These are phyloP conservation scores for Papilio gigon DNA, from an alignment of 2,888 invertebrate species.

Conservation along the genomic window DNA sequence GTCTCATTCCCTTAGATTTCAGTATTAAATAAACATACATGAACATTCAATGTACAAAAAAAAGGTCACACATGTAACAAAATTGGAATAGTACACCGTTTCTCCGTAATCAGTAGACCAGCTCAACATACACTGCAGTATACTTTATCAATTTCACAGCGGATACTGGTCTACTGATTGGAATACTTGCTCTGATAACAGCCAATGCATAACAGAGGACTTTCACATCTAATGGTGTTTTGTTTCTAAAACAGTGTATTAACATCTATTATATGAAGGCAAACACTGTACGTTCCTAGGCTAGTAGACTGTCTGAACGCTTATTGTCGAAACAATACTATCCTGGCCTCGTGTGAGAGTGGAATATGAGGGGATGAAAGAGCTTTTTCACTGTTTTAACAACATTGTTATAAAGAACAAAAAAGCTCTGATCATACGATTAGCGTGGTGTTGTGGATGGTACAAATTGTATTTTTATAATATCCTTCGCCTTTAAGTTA, in stretches of 20 bases:
- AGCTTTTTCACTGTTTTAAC: background rate
- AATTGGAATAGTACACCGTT: background rate
- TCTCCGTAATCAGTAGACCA: constrained; percentile 20
- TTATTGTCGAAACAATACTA: too few relatives aligned
- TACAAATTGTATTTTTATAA: constrained; percentile 15
- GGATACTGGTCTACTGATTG: constrained; percentile 63
- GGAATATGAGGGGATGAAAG: too few relatives aligned
- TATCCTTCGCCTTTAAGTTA: background rate
- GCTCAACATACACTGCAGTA: constrained; percentile 48
- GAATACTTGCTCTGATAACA: constrained; percentile 52
- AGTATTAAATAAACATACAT: background rate
- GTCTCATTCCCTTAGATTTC: constrained; percentile 55
- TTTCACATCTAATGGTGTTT: constrained; percentile 45
- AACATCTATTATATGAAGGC: background rate
- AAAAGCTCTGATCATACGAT: background rate
- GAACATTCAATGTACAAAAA: background rate
- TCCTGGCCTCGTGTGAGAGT: too few relatives aligned
- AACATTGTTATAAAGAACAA: background rate
- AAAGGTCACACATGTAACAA: background rate
- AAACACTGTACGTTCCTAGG: too few relatives aligned
- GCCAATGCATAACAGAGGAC: constrained; percentile 36
- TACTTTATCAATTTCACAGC: constrained; percentile 67
- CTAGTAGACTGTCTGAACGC: too few relatives aligned
- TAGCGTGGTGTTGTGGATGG: background rate
- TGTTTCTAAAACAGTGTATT: background rate